phyloP scores from a whole-genome alignment of 92 coral and sea anemone genomes.

The Micromussa lordhowensis region DNA sequence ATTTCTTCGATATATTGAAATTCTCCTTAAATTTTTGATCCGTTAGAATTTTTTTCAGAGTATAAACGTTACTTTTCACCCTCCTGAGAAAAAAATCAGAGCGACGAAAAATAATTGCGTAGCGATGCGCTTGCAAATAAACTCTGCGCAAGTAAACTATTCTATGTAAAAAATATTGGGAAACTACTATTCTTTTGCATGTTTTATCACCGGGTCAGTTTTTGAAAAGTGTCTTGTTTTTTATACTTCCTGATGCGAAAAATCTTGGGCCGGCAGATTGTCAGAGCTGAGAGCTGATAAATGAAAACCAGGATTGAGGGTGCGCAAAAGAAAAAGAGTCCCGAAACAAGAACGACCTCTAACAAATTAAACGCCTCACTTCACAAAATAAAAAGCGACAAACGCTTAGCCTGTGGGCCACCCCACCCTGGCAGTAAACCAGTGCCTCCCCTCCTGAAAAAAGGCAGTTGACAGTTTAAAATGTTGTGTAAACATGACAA shows the following conservation, averaged over 20 bases:
- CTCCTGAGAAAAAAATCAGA: too few relatives aligned
- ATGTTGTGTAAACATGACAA: conserved; percentile 32
- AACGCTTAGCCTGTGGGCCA: not conserved
- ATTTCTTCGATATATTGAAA: not conserved
- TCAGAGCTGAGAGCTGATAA: not conserved
- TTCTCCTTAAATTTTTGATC: not conserved
- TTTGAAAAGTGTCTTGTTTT: not conserved
- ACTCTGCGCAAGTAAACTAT: not conserved
- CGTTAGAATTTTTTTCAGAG: not conserved
- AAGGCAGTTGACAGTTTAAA: conserved; percentile 34
- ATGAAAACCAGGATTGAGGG: not conserved
- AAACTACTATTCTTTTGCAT: not conserved
- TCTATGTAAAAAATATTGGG: not conserved
- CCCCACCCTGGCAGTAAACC: not conserved
- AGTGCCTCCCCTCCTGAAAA: conserved; percentile 21
- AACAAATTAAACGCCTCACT: not conserved
- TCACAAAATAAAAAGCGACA: not conserved
- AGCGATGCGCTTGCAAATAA: not conserved
- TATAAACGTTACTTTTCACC: too few relatives aligned
- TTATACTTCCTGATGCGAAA: too few relatives aligned
- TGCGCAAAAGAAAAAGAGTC: not conserved
- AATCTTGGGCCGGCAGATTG: not conserved
- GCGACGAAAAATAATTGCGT: too few relatives aligned
- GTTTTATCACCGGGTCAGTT: not conserved
- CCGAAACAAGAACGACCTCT: not conserved